phyloP scores from a whole-genome alignment of 2,113 vertebrate genomes.

The Panthera uncia region DNA sequence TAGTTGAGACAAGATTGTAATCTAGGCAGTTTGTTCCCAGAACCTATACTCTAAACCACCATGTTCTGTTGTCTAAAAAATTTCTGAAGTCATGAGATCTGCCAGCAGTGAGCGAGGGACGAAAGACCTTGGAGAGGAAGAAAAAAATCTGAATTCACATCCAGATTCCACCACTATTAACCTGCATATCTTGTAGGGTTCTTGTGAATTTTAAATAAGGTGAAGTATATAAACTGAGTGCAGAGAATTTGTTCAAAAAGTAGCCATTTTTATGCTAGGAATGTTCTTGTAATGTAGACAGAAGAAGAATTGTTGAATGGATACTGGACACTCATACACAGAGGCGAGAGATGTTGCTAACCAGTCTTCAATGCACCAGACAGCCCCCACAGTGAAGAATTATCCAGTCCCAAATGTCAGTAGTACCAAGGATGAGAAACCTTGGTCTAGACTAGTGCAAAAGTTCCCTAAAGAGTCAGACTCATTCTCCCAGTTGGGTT shows the following conservation, averaged over 20 bases:
- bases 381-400: background rate
- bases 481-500: background rate
- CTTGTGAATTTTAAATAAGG: background rate
- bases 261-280: background rate
- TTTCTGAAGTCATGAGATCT: background rate
- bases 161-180: background rate
- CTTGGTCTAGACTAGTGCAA: background rate
- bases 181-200: background rate
- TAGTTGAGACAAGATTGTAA: background rate
- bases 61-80: background rate
- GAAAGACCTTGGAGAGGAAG: background rate
- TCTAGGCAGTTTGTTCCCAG: background rate
- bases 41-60: background rate
- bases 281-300: background rate
- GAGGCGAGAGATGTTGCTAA: background rate
- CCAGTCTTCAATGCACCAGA: accelerated
- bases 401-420: background rate
- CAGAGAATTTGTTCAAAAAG: background rate
- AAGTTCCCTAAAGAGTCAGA: background rate
- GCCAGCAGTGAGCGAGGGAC: background rate
- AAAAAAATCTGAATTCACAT: background rate
- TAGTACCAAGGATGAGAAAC: background rate
- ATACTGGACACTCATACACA: background rate
- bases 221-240: background rate
- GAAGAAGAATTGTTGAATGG: background rate